Conservation (phyloP, 2,113 vertebrate species). For the Cricetomys ansorgei region DNA sequence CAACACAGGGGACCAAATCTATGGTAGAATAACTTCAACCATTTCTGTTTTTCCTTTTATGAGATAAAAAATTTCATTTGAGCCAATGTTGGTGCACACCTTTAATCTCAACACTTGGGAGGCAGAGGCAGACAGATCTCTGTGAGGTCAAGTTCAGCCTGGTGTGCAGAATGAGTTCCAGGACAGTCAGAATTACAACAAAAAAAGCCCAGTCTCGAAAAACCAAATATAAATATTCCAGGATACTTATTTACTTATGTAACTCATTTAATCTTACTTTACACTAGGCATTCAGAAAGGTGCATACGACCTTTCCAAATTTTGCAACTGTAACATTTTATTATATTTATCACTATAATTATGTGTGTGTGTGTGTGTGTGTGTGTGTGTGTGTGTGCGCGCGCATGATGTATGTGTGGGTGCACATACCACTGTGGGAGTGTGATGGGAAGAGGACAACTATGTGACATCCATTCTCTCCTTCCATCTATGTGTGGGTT, state of each 20-base stretch:
- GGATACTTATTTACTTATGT: background rate
- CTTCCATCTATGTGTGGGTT: background rate
- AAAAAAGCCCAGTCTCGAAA: too few species aligned
- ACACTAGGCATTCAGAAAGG: background rate
- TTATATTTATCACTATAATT: background rate
- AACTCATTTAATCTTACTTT: background rate
- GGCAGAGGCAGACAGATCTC: too few species aligned
- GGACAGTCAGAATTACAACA: too few species aligned
- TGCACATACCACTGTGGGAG: background rate
- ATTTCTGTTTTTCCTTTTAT: background rate
- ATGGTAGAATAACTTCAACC: background rate
- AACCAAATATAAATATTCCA: too few species aligned
- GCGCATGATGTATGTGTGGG: background rate
- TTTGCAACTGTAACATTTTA: background rate
- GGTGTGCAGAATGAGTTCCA: too few species aligned
- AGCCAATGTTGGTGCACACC: too few species aligned
- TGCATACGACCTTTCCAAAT: background rate
- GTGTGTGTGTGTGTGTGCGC: background rate
- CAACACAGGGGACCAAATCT: background rate
- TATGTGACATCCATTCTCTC: background rate
- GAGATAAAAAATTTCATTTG: background rate
- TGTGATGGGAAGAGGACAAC: background rate
- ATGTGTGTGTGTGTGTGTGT: background rate
- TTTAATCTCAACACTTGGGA: too few species aligned
- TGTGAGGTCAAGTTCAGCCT: too few species aligned